Conservation (phyloP, 23 tunicate genomes). For the Oikopleura vanhoeffeni region DNA sequence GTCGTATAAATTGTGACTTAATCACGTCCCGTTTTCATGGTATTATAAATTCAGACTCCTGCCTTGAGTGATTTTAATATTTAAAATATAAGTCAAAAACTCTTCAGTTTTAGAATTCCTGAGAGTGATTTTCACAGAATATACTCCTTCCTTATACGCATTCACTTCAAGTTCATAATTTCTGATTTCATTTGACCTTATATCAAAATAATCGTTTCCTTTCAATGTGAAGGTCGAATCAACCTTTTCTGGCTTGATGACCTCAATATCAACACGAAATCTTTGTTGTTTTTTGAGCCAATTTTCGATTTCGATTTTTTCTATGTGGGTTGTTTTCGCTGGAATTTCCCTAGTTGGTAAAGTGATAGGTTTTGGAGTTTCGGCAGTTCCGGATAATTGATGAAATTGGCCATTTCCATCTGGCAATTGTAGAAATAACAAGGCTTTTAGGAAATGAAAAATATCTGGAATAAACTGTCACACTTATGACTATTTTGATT, state of each 20-base stretch:
- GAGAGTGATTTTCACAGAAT: slow-evolving; percentile 56
- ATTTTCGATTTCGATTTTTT: slow-evolving; percentile 35
- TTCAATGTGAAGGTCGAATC: slow-evolving; percentile 65
- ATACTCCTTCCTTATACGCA: slow-evolving; percentile 86
- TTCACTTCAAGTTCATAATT: slow-evolving; percentile 65
- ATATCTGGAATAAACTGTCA: too few species aligned
- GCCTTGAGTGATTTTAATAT: slow-evolving; percentile 59
- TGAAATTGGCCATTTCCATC: slow-evolving; percentile 76
- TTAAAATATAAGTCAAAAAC: slow-evolving; percentile 64
- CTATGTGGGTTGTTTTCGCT: slow-evolving; percentile 68
- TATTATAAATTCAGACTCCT: too few species aligned
- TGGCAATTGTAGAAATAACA: slow-evolving; percentile 74
- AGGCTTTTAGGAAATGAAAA: too few species aligned
- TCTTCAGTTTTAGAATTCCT: slow-evolving; percentile 53
- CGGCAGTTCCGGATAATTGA: slow-evolving; percentile 62
- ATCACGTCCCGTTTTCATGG: too few species aligned
- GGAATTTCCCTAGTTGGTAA: slow-evolving; percentile 58
- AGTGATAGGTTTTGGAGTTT: slow-evolving; percentile 71
- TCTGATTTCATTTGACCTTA: slow-evolving; percentile 45
- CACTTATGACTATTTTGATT: too few species aligned
- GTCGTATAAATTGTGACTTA: too few species aligned
- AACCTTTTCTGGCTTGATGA: slow-evolving; percentile 78
- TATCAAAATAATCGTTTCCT: slow-evolving; percentile 73
- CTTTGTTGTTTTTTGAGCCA: slow-evolving; percentile 88
- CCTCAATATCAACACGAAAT: slow-evolving; percentile 61